Evolutionary conservation across 2,113 vertebrate species (phyloP).

Genomic region (Ondatra zibethicus): DNA sequence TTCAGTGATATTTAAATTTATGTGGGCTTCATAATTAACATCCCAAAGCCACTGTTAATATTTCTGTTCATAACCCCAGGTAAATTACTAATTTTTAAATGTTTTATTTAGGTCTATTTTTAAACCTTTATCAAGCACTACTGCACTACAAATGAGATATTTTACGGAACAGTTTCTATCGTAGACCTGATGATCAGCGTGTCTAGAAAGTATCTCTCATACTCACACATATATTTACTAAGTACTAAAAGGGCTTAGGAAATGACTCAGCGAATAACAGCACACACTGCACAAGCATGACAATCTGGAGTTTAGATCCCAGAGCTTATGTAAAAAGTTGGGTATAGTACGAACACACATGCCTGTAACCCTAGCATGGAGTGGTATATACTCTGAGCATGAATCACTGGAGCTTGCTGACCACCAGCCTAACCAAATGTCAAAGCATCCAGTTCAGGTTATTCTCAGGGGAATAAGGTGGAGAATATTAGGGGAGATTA

Average conservation of each 20-base stretch:
- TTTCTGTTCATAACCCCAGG: background rate
- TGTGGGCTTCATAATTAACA: background rate
- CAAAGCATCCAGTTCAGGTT: background rate
- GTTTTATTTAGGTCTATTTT: background rate
- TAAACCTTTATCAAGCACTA: background rate
- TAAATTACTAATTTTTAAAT: constrained; percentile 20
- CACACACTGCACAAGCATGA: background rate
- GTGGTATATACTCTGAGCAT: background rate
- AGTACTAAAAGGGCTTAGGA: no score
- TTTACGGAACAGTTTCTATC: constrained; percentile 32
- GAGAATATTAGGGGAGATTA: background rate
- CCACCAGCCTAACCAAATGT: background rate
- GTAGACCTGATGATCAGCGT: constrained; percentile 8
- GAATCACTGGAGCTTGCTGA: background rate
- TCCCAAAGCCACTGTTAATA: background rate
- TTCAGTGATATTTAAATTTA: constrained; percentile 3
- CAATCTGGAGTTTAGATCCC: background rate
- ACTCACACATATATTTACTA: background rate
- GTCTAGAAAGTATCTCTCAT: background rate
- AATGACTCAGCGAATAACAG: background rate
- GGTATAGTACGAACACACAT: background rate
- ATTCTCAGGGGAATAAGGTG: background rate
- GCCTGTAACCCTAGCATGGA: background rate
- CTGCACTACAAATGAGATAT: background rate
- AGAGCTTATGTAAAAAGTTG: background rate